These are phyloP conservation scores for Columba guinea DNA, from an alignment of 2,797 vertebrate species.

Conservation along the genomic window DNA sequence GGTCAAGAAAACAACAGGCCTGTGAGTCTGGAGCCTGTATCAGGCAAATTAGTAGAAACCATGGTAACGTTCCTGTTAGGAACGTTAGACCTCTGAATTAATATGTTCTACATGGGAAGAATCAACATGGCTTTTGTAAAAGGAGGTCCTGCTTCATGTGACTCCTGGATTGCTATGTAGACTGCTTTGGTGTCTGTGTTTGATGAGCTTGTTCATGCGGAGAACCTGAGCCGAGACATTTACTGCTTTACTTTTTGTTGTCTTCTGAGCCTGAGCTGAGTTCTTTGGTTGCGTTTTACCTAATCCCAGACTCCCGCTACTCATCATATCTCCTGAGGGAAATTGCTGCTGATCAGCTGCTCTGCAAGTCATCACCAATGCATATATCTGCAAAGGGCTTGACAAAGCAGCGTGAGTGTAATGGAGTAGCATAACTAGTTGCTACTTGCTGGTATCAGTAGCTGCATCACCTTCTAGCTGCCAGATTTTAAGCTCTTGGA, in stretches of 20 bases:
- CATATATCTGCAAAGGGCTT: background rate
- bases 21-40: background rate
- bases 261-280: background rate
- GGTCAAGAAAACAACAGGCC: background rate
- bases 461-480: background rate
- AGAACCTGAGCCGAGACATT: background rate
- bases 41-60: background rate
- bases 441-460: background rate
- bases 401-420: background rate
- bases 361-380: background rate
- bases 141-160: background rate
- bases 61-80: background rate
- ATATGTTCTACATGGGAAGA: background rate
- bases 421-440: background rate
- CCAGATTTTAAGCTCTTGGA: background rate
- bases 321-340: background rate
- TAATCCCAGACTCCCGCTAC: background rate
- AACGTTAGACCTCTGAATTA: background rate
- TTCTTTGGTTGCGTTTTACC: background rate
- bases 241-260: background rate
- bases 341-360: background rate
- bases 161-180: accelerated
- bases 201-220: background rate
- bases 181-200: background rate
- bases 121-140: background rate